Evolutionary conservation across 1,140 invertebrate genomes (phyloP).

Genomic region (Melitaea cinxia): DNA sequence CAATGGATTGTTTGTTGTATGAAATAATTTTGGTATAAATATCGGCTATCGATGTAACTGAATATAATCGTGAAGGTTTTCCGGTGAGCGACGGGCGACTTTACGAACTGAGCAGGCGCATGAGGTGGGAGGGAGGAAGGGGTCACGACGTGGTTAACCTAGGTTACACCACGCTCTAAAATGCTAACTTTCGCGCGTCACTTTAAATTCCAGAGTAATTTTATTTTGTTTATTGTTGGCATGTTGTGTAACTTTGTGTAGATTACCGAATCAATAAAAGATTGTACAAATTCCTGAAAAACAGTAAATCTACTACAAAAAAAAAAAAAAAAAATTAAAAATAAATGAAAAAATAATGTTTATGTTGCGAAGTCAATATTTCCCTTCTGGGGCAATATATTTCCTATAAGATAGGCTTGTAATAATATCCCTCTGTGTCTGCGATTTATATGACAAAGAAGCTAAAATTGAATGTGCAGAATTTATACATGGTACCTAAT

Average conservation of each 20-base stretch:
- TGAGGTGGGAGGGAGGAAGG: constrained; percentile 38
- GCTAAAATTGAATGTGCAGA: no score
- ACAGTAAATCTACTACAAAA: no score
- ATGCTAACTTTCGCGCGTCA: constrained; percentile 43
- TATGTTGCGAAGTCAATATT: no score
- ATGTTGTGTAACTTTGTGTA: constrained; percentile 11
- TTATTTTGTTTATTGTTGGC: constrained; percentile 15
- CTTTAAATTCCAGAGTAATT: constrained; percentile 28
- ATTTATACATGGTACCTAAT: no score
- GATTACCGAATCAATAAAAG: no score
- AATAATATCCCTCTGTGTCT: no score
- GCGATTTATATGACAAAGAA: no score
- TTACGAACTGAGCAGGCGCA: constrained; percentile 42
- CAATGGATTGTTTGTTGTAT: constrained; percentile 29
- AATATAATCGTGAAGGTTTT: constrained; percentile 72
- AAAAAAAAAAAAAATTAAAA: no score
- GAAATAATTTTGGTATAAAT: constrained; percentile 36
- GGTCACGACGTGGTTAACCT: constrained; percentile 76
- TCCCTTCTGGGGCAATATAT: no score
- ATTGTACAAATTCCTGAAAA: no score
- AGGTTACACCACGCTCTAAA: constrained; percentile 43
- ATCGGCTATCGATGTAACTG: constrained; percentile 61
- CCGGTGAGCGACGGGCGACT: constrained; percentile 54
- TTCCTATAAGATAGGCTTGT: no score
- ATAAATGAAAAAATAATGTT: no score